Base-by-base conservation (phyloP, 2,888 invertebrate genomes). In the Nudaria mundana region DNA sequence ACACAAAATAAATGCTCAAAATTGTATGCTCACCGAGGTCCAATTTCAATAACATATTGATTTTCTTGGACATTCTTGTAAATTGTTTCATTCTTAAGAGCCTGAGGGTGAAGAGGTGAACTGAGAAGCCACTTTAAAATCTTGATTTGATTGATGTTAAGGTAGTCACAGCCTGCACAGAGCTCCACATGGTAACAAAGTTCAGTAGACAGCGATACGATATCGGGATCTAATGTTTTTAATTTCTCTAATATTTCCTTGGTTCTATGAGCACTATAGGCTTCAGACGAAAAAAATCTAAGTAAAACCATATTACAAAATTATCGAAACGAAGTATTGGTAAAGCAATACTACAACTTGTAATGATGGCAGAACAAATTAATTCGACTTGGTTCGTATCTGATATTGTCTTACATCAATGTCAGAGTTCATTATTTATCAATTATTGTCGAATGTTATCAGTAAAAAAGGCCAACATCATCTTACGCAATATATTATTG, bases 21-120 rank as follows among this genome's bases (percentile, higher is more conserved):
- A n/a, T n/a, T n/a, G n/a, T n/a, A n/a, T n/a, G n/a, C n/a, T n/a
- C 38, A 94, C 94, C 94, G 93, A 22, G 98, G 98, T 15, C 98
- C 98, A 72, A 97, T 95, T 91, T 98, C 98, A 61, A 98, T 91
- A 4, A 97, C 50, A 16, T 83, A 72, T 45, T 87, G 76, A 40
- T 81, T 76, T 23, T 70, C 63, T 29, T 71, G 64, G 16, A 80
- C 63, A 49, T 76, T 66, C 35, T 81, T 82, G 48, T 92, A 89
- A 8, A 79, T 69, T 22, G 91, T 89, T 48, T 85, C 78, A 61
- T 89, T 84, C 31, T 82, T 89, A 30, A 95, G 74, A 15, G 90
- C 89, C 34, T 91, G 78, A 0, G 91, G 90, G 44, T 92, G 82
- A 30, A 95, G 91, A 0, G 93, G 93, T 24, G 94, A 92, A 56